Evolutionary conservation across 2,113 vertebrate species (phyloP), one percentile per base, ranked within the genome.

Genomic region (Microtus montanus): DNA sequence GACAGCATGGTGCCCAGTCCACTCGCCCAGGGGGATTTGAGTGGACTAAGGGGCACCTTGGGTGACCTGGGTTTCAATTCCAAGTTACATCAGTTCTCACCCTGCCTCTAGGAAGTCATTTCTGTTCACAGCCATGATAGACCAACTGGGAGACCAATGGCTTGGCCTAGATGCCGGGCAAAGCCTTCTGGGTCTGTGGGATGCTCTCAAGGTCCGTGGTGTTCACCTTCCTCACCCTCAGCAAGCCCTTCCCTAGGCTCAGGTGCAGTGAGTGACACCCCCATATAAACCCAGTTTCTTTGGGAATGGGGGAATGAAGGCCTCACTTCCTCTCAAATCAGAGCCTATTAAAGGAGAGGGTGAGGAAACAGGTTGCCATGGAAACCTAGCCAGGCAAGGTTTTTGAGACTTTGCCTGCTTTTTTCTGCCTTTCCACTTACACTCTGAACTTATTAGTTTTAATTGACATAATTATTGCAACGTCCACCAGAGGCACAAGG

Each of bases 371-470:
- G 88, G 97, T 98, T 97, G 96, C 96, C 77, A 97, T 97, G 97
- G 98, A 89, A 97, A 98, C 97, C 0, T 10, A 97, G 95, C 87
- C 89, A 89, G 92, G 49, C 44, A 73, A 83, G 77, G 77, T 91
- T 94, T 94, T 3, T 71, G 88, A 83, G 84, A 86, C 95, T 77
- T 68, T 49, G 28, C 68, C 49, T 74, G 95, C 61, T 93, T 73
- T 54, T 54, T 91, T 61, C n/a, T 20, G 33, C 75, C 87, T 77
- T 47, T 85, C 61, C 82, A 77, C 44, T 87, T 88, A 79, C 89
- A 90, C 93, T 96, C 77, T 93, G 93, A 97, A 96, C 97, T 96
- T 97, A 97, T 96, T 98, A 92, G 87, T 97, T 91, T 95, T 98
- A 97, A 98, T 96, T 95, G 97, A 95, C 95, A 97, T 96, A 94